phyloP scores from a whole-genome alignment of 2,113 vertebrate species.

The Calyptommatus sinebrachiatus region DNA sequence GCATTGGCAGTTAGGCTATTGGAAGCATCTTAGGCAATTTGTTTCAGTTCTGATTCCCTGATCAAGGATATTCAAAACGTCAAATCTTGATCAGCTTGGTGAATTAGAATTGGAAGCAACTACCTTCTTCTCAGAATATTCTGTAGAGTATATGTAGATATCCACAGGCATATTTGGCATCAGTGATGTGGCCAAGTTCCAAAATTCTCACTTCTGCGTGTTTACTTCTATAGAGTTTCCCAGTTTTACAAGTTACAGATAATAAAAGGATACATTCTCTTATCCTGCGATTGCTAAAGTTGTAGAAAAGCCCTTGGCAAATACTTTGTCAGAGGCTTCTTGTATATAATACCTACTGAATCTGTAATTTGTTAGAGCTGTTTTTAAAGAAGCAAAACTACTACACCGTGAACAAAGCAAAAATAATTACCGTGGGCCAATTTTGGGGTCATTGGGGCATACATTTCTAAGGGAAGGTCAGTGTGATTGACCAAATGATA shows the following conservation, averaged over 20 bases:
- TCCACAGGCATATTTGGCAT: too few relatives aligned
- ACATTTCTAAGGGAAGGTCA: not conserved
- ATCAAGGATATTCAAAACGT: too few relatives aligned
- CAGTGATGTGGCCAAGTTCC: not conserved
- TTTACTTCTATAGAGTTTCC: not conserved
- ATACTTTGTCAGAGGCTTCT: not conserved
- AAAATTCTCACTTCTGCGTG: not conserved
- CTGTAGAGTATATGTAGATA: not conserved
- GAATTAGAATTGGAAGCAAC: too few relatives aligned
- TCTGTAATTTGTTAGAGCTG: not conserved
- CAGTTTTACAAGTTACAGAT: not conserved
- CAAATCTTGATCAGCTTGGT: too few relatives aligned
- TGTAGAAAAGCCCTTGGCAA: not conserved
- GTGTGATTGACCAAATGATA: conserved; percentile 21
- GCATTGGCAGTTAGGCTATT: too few relatives aligned
- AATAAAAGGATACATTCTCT: not conserved
- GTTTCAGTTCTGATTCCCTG: too few relatives aligned
- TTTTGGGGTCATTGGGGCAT: not conserved
- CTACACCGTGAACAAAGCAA: not conserved
- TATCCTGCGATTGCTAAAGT: not conserved
- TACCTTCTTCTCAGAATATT: not conserved
- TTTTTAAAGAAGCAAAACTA: not conserved
- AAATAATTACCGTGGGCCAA: not conserved
- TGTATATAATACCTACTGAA: not conserved
- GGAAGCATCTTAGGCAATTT: too few relatives aligned